These are phyloP conservation scores for Cosmia pyralina DNA, from an alignment of 2,888 invertebrate species.

Conservation along the genomic window DNA sequence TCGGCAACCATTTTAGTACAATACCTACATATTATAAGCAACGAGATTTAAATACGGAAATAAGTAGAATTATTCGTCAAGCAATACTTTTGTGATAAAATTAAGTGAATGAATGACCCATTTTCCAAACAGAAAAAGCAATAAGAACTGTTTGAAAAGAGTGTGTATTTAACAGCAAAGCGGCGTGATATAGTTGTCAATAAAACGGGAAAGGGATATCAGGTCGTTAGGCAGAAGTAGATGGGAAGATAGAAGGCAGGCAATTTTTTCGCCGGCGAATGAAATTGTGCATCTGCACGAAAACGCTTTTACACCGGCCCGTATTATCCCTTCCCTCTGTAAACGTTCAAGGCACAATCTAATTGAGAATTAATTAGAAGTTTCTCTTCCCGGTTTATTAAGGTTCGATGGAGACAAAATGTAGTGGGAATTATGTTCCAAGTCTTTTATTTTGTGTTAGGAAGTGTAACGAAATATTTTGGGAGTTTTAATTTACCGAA, in stretches of 20 bases:
- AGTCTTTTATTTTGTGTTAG: conserved; percentile 6
- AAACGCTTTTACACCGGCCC: conserved; percentile 55
- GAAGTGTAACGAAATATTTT: background rate
- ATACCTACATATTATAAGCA: no score
- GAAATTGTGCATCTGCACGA: conserved; percentile 65
- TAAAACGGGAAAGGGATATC: conserved; percentile 58
- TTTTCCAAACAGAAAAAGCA: conserved; percentile 8
- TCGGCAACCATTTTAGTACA: background rate
- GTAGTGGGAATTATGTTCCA: background rate
- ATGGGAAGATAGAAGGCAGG: conserved; percentile 50
- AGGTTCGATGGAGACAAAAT: conserved; percentile 14
- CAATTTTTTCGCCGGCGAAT: conserved; percentile 62
- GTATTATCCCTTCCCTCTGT: conserved; percentile 43
- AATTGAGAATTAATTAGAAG: conserved; percentile 54
- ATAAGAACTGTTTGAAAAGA: conserved; percentile 26
- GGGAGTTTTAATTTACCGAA: background rate
- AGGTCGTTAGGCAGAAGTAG: conserved; percentile 54
- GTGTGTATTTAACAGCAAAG: conserved; percentile 39
- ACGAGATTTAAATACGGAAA: conserved; percentile 4
- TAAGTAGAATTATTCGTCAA: background rate
- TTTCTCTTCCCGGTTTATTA: conserved; percentile 28
- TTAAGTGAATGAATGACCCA: conserved; percentile 1
- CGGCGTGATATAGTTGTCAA: conserved; percentile 52
- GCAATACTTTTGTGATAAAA: conserved; percentile 3
- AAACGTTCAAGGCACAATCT: conserved; percentile 45